Percentiles rank a stretch among this genome's conserved stretches.
These are phyloP conservation scores for Myotis yumanensis DNA, from an alignment of 2,113 vertebrate genomes.

Conservation along the genomic window DNA sequence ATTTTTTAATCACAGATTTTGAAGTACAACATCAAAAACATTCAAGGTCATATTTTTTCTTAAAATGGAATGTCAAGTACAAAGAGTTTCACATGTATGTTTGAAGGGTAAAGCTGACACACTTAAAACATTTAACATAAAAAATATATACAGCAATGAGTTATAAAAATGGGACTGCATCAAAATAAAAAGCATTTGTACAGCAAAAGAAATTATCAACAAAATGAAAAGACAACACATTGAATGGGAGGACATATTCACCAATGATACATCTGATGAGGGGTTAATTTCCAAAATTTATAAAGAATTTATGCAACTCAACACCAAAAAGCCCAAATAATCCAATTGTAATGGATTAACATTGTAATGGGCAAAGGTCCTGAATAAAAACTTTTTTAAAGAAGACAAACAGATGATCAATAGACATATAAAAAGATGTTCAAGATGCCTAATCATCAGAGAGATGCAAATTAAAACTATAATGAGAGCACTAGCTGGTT, in stretches of 20 bases:
- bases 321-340: not conserved
- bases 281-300: not conserved
- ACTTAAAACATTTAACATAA: conserved; percentile 16
- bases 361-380: not conserved
- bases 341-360: no score
- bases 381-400: not conserved
- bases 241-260: not conserved
- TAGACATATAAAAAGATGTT: not conserved
- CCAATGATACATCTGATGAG: not conserved
- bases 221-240: not conserved
- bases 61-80: conserved; percentile 22
- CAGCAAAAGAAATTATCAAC: not conserved
- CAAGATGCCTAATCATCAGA: not conserved
- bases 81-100: not conserved
- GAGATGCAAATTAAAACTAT: not conserved
- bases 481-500: not conserved
- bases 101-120: conserved; percentile 6
- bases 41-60: conserved; percentile 42
- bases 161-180: not conserved
- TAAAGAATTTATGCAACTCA: not conserved
- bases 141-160: conserved; percentile 28
- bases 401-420: not conserved
- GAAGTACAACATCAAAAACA: conserved; percentile 40
- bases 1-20: conserved; percentile 36
- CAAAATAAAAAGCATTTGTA: not conserved